Base-by-base conservation (phyloP, 1,140 invertebrate species). In the Cecropterus lyciades region DNA sequence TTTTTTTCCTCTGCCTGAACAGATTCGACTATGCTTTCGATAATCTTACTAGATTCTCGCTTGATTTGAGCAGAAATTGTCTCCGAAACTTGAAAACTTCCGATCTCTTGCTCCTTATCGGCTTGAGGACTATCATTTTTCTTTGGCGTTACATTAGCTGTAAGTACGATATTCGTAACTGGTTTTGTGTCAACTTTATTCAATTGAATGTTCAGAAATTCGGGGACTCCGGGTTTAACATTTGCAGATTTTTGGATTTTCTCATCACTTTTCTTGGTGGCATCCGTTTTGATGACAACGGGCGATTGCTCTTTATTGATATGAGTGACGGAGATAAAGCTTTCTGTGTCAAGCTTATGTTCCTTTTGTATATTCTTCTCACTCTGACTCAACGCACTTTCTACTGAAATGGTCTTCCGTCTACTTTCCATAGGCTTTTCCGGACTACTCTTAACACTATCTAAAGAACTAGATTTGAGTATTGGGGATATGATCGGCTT, bases 181-280 rank as follows among this genome's bases (percentile, higher is more conserved):
- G 93, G 93, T 75, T 94, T 94, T 33, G 85, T 83, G 71, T 96
- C 95, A 40, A 96, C 95, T 73, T 93, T 94, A 67, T 96, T 95
- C 49, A 96, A 76, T 78, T 95, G 95, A 51, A 95, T 94, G 70
- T 95, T 94, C 70, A 96, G 87, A 78, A 96, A 96, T 84, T 96
- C 95, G 1, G 95, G 95, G n/a, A 95, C 92, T 24, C 84, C 79
- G 9, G 82, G 49, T 60, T 86, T 84, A 8, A 51, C 67, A 8
- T 37, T 68, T 14, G 73, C 80, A 14, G 79, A 52, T 72, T 88
- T 89, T 37, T 85, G 80, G 63, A 84, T 55, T 72, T 91, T 92
- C 63, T 93, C 92, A 49, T 91, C 88, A 65, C 75, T 85, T 72
- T 92, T 72, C 80, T 88, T 92, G 20, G 77, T 49, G 56, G 56